phyloP scores from a whole-genome alignment of 2,888 invertebrate species.

The Ophion ventricosus region DNA sequence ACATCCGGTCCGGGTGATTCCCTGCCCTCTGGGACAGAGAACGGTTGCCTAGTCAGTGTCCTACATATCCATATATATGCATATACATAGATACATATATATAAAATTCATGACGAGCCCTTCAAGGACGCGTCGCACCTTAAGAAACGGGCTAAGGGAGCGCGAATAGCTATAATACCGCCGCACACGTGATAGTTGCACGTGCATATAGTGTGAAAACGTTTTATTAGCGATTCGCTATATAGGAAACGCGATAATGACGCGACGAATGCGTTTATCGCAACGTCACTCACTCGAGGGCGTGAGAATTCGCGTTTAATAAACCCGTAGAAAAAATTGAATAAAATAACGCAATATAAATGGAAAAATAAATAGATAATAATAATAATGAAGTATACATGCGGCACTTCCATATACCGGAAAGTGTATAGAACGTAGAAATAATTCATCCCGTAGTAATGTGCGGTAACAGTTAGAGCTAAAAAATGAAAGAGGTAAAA shows the following conservation, averaged over 20 bases:
- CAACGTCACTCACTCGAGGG: background rate
- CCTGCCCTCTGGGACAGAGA: constrained; percentile 23
- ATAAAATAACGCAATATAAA: background rate
- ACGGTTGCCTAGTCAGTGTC: constrained; percentile 32
- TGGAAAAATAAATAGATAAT: background rate
- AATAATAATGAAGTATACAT: no score
- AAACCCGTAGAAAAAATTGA: background rate
- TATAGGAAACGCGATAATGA: constrained; percentile 27
- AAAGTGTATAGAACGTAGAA: background rate
- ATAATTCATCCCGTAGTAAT: constrained; percentile 13
- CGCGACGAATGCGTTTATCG: background rate
- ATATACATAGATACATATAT: background rate
- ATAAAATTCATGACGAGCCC: constrained; percentile 35
- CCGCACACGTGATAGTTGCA: constrained; percentile 59
- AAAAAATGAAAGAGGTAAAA: background rate
- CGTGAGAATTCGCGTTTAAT: constrained; percentile 24
- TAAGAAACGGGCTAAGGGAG: constrained; percentile 47
- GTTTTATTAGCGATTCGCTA: constrained; percentile 13
- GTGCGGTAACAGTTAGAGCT: background rate
- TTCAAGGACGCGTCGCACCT: constrained; percentile 63
- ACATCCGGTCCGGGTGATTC: constrained; percentile 65
- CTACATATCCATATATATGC: background rate
- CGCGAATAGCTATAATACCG: constrained; percentile 1
- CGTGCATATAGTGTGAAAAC: constrained; percentile 48
- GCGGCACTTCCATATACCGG: background rate